Evolutionary conservation across 2,797 vertebrate genomes (phyloP).

Genomic region (Rhinichthys osculus): DNA sequence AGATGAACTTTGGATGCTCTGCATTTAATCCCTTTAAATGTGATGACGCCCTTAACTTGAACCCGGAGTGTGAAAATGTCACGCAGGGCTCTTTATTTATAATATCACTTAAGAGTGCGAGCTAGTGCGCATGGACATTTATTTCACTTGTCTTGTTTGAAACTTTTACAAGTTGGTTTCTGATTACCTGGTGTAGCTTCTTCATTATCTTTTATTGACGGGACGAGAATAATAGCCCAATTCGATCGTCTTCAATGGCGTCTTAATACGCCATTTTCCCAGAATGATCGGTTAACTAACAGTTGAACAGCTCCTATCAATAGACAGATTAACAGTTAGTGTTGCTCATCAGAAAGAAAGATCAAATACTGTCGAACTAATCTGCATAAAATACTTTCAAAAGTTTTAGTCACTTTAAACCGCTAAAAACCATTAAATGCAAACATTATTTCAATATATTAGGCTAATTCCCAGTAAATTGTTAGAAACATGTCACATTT

Average conservation of each 20-base stretch:
- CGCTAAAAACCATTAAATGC: background rate
- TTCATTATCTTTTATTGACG: background rate
- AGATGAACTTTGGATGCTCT: constrained; percentile 75
- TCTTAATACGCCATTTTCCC: background rate
- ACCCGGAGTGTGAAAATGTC: constrained; percentile 81
- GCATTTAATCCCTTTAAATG: constrained; percentile 81
- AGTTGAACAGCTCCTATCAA: background rate
- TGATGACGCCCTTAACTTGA: constrained; percentile 83
- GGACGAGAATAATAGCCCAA: background rate
- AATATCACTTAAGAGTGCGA: constrained; percentile 79
- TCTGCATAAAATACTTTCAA: background rate
- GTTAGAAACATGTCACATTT: background rate
- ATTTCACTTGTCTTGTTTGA: constrained; percentile 74
- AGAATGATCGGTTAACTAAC: background rate
- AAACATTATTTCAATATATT: background rate
- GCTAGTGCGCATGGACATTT: constrained; percentile 78
- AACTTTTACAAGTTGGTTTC: background rate
- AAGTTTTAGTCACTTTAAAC: background rate
- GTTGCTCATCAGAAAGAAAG: background rate
- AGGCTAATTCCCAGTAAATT: background rate
- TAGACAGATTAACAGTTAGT: background rate
- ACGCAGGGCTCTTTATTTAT: constrained; percentile 79
- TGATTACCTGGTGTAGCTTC: background rate
- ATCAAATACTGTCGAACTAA: background rate
- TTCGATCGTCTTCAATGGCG: background rate